These are phyloP conservation scores for Tragelaphus strepsiceros DNA, from an alignment of 2,113 vertebrate species.

Conservation along the genomic window DNA sequence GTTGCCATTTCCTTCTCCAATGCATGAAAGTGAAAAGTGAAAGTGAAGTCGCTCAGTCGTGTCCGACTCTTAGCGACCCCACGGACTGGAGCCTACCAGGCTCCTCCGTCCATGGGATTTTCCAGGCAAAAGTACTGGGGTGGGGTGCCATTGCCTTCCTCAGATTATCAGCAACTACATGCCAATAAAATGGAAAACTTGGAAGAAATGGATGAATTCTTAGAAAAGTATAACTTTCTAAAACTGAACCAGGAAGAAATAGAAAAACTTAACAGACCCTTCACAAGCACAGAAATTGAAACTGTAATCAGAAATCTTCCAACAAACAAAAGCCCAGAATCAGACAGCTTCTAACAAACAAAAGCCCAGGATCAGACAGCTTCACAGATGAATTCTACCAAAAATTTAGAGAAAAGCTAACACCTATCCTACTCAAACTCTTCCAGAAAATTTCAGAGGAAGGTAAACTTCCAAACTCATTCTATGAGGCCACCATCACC, in stretches of 20 bases:
- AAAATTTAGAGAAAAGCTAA: neutral
- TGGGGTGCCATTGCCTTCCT: too few species aligned
- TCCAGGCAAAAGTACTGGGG: too few species aligned
- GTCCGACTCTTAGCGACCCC: too few species aligned
- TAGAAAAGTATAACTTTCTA: neutral
- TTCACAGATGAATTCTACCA: neutral
- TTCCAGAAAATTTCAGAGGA: too few species aligned
- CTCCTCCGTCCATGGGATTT: too few species aligned
- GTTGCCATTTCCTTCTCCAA: too few species aligned
- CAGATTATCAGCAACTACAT: neutral
- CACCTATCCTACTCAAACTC: too few species aligned
- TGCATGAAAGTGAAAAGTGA: too few species aligned
- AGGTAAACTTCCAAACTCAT: too few species aligned
- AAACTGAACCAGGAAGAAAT: neutral
- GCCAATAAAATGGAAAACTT: neutral
- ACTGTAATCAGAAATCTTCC: neutral
- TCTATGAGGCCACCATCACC: too few species aligned
- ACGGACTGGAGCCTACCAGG: too few species aligned
- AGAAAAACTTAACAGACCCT: neutral
- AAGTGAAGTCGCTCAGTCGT: too few species aligned
- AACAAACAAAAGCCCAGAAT: neutral
- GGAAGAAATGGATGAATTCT: neutral
- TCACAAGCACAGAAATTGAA: neutral
- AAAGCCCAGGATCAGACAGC: neutral
- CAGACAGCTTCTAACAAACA: neutral